Evolutionary conservation across 2,113 vertebrate genomes (phyloP), one percentile per base, ranked within the genome.

Genomic region (Pomatostomus ruficeps): DNA sequence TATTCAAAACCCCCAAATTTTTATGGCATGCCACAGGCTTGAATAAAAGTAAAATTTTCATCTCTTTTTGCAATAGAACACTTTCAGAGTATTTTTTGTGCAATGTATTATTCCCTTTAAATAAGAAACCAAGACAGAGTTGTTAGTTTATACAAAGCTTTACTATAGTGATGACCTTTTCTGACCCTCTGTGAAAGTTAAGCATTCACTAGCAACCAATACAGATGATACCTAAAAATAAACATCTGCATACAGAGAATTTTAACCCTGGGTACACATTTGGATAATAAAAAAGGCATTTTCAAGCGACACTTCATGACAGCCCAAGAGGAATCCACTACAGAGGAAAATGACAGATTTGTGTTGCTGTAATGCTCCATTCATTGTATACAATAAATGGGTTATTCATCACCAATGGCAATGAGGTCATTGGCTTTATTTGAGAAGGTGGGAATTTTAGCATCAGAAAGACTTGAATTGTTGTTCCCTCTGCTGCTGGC

Each of bases 161-260:
- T 97, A 89, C 76, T 90, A 38, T 54, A 93, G 68, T 35, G 57
- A 80, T 58, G 67, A 94, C 66, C 63, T 96, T 85, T 94, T 88
- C 59, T 59, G 85, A 75, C 68, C 75, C 66, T 55, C 31, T 72
- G 13, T 81, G 90, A 91, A 91, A 95, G 82, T 94, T 96, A 96
- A 96, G 92, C 55, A 66, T 90, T 95, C 70, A 61, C 23, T 85
- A 96, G 87, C 40, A 96, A 92, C 84, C 82, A 85, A 51, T 66
- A 42, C 63, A 85, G 76, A 46, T 4, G 81, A 80, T 92, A 77
- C 59, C 85, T 97, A 95, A 97, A 97, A 97, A 96, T 94, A 97
- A 96, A 96, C 61, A 96, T 67, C 82, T 96, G 54, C 76, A 81
- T 94, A 68, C 11, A 78, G 91, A 95, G 94, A 93, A 68, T 94